A percentile compares a stretch with the other conserved stretches of the same genome.
Evolutionary conservation across 2,113 vertebrate genomes (phyloP).

Genomic region (Apus apus): DNA sequence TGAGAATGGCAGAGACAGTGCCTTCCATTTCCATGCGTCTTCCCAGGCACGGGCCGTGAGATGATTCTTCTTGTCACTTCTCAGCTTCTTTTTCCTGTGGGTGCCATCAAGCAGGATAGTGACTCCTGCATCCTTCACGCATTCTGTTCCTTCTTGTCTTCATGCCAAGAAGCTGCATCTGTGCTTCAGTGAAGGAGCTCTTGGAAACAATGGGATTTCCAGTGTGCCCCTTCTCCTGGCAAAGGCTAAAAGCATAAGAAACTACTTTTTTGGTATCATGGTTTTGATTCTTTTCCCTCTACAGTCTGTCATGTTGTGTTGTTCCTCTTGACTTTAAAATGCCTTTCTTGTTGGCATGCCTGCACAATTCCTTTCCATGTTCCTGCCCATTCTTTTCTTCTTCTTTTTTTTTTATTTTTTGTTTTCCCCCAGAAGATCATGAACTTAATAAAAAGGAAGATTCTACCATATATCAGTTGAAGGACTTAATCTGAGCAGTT

Average conservation of each 20-base stretch:
- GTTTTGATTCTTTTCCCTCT: slow-evolving; percentile 44
- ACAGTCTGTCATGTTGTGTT: slow-evolving; percentile 21
- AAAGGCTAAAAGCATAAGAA: slow-evolving; percentile 52
- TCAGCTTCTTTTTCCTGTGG: slow-evolving; percentile 39
- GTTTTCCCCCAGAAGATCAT: not conserved
- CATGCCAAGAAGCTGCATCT: slow-evolving; percentile 37
- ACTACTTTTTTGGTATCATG: not conserved
- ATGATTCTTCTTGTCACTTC: slow-evolving; percentile 40
- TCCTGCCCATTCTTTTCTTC: not conserved
- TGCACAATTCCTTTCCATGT: slow-evolving; percentile 9
- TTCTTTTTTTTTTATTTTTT: not conserved
- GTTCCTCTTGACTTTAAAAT: slow-evolving; percentile 50
- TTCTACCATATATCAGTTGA: not conserved
- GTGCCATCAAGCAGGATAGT: not conserved
- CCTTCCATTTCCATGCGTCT: not conserved
- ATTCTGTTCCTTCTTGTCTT: slow-evolving; percentile 54
- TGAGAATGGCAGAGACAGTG: not conserved
- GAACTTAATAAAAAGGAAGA: slow-evolving; percentile 24
- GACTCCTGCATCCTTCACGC: slow-evolving; percentile 60
- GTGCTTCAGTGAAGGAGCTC: slow-evolving; percentile 9
- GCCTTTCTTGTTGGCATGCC: slow-evolving; percentile 50
- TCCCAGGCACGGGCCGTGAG: not conserved
- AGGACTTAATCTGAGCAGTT: not conserved
- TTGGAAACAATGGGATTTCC: slow-evolving; percentile 36
- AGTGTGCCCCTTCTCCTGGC: slow-evolving; percentile 41